Conservation (phyloP, 2,888 invertebrate species). For the Eurytoma californica region DNA sequence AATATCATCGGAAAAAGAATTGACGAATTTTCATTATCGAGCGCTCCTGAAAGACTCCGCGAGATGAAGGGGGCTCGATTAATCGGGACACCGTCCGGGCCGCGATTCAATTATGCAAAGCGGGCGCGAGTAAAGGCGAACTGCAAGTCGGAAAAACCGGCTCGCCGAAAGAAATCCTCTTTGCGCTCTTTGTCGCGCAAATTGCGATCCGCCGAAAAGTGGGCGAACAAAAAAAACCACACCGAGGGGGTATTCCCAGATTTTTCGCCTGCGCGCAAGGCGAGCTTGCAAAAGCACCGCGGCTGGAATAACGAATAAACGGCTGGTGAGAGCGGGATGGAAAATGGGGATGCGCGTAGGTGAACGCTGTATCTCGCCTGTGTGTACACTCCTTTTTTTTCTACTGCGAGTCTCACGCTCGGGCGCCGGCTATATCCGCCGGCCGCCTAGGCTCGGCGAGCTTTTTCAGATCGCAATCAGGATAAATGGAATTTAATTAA, state of each 20-base stretch:
- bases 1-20: not conserved
- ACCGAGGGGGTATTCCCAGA: too few relatives aligned
- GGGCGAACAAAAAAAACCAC: too few relatives aligned
- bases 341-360: not conserved
- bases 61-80: not conserved
- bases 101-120: constrained; percentile 34
- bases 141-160: not conserved
- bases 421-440: not conserved
- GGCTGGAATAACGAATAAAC: too few relatives aligned
- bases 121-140: not conserved
- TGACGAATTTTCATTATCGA: not conserved
- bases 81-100: not conserved
- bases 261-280: too few relatives aligned
- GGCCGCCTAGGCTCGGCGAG: not conserved
- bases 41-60: too few relatives aligned
- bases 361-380: not conserved
- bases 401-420: not conserved
- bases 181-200: constrained; percentile 1
- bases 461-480: constrained; percentile 60
- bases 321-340: too few relatives aligned
- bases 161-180: constrained; percentile 24
- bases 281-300: too few relatives aligned
- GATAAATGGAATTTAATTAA: constrained; percentile 65
- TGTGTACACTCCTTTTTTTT: not conserved
- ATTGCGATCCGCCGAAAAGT: constrained; percentile 6